phyloP scores from a whole-genome alignment of 1,140 invertebrate species.

The Lepidurus apus region DNA sequence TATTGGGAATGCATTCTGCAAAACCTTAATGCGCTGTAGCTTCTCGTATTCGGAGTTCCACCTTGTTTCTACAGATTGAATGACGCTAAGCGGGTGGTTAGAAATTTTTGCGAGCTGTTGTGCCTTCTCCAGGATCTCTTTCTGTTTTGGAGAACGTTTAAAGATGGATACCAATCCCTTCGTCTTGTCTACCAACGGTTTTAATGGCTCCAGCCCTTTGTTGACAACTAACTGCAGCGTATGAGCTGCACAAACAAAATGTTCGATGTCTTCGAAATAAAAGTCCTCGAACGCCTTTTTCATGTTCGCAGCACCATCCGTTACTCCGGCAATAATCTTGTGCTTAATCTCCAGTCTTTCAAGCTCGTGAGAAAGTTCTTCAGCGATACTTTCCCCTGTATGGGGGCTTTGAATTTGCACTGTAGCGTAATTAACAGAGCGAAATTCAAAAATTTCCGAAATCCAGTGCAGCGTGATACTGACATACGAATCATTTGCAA shows the following conservation, averaged over 20 bases:
- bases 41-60: neutral
- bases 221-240: too few species aligned
- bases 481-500: too few species aligned
- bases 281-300: neutral
- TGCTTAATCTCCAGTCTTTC: slow-evolving; percentile 5
- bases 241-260: too few species aligned
- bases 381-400: neutral
- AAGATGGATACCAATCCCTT: neutral
- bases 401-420: neutral
- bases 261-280: neutral
- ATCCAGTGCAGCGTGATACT: slow-evolving; percentile 4
- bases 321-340: slow-evolving; percentile 5
- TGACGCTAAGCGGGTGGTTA: slow-evolving; percentile 4
- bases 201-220: neutral
- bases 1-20: neutral
- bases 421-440: neutral
- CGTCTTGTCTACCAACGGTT: neutral
- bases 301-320: neutral
- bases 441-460: slow-evolving; percentile 7
- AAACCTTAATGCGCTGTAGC: neutral
- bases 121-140: slow-evolving; percentile 4
- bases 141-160: neutral
- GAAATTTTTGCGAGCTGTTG: slow-evolving; percentile 5
- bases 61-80: neutral
- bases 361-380: slow-evolving; percentile 5